Evolutionary conservation across 1,140 invertebrate species (phyloP).

Genomic region (Planococcus citri): DNA sequence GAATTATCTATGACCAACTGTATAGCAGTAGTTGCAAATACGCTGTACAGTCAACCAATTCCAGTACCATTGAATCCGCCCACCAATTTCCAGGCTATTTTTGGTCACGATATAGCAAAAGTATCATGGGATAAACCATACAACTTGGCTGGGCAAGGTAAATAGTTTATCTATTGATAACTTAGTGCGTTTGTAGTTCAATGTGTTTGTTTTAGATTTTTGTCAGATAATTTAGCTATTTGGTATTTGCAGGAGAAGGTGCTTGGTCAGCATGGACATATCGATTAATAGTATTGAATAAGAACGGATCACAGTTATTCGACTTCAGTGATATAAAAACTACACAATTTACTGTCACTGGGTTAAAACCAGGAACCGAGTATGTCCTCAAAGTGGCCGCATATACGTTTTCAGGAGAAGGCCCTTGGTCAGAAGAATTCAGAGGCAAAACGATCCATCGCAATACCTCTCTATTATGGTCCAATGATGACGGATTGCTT

Average conservation of each 20-base stretch:
- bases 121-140: conserved; percentile 66
- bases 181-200: too few species aligned
- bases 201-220: conserved; percentile 17
- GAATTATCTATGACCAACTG: background rate
- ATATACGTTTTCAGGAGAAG: conserved; percentile 58
- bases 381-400: conserved; percentile 68
- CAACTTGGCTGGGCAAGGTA: conserved; percentile 60
- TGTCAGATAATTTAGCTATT: conserved; percentile 1
- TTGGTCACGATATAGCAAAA: conserved; percentile 56
- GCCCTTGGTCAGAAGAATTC: conserved; percentile 67
- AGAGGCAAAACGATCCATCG: conserved; percentile 47
- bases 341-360: conserved; percentile 47
- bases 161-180: conserved; percentile 23
- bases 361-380: conserved; percentile 54
- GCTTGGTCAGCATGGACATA: conserved; percentile 79
- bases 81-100: conserved; percentile 57
- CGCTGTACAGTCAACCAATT: conserved; percentile 53
- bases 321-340: conserved; percentile 43
- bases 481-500: conserved; percentile 51
- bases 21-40: conserved; percentile 43
- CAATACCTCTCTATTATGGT: conserved; percentile 48
- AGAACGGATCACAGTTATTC: conserved; percentile 37
- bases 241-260: conserved; percentile 39
- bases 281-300: conserved; percentile 56
- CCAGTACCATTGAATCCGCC: conserved; percentile 66